Percentiles rank a stretch among this genome's conserved stretches.
Conservation (phyloP, 2,888 invertebrate species). For the Ectemnius continuus region DNA sequence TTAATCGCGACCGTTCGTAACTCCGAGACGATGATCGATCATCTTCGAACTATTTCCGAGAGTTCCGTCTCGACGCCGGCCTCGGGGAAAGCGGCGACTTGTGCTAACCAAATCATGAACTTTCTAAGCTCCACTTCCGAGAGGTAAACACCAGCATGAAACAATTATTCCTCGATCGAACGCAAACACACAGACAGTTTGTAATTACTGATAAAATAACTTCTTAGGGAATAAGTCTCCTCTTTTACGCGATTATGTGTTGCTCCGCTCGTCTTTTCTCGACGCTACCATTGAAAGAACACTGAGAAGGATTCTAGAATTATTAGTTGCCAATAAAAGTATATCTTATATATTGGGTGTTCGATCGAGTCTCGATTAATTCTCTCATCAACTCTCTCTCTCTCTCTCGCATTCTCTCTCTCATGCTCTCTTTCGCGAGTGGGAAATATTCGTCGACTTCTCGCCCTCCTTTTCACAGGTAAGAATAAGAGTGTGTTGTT, state of each 20-base stretch:
- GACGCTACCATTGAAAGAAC: too few species aligned
- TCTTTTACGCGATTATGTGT: too few species aligned
- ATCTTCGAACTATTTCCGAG: slow-evolving; percentile 66
- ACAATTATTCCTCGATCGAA: neutral
- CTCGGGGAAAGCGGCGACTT: slow-evolving; percentile 67
- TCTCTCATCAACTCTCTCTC: too few species aligned
- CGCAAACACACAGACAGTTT: neutral
- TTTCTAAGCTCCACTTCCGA: slow-evolving; percentile 37
- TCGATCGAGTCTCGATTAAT: neutral
- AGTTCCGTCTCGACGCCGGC: slow-evolving; percentile 47
- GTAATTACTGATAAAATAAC: too few species aligned
- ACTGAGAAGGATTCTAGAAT: slow-evolving; percentile 39
- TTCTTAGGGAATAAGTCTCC: too few species aligned
- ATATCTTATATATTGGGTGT: slow-evolving; percentile 43
- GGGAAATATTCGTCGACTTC: too few species aligned
- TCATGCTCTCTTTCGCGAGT: too few species aligned
- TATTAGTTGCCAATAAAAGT: slow-evolving; percentile 50
- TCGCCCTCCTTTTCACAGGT: too few species aligned
- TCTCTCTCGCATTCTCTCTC: too few species aligned
- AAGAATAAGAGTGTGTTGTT: slow-evolving; percentile 12
- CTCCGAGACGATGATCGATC: slow-evolving; percentile 63
- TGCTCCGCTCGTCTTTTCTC: too few species aligned
- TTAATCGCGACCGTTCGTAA: slow-evolving; percentile 65
- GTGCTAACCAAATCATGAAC: slow-evolving; percentile 72
- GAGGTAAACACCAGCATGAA: neutral